A percentile compares a stretch with the other conserved stretches of the same genome.
Conservation (phyloP, 1,140 invertebrate genomes). For the Paraescarpia echinospica region DNA sequence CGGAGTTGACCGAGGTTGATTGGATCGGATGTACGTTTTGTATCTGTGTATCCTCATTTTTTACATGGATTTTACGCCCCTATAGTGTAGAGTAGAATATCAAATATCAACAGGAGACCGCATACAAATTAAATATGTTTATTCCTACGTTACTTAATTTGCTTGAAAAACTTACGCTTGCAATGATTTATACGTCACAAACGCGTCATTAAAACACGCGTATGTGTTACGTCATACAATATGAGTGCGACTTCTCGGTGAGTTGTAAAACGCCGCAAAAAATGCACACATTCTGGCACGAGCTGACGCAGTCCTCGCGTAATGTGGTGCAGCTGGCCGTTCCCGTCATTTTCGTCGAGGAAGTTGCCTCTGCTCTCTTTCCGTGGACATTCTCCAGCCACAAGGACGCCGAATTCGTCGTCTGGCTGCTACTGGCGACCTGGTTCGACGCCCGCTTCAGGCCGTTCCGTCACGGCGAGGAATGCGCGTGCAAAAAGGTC, state of each 20-base stretch:
- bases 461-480: background rate
- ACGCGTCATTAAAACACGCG: background rate
- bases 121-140: too few species aligned
- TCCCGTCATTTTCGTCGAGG: background rate
- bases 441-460: background rate
- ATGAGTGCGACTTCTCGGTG: background rate
- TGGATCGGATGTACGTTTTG: too few species aligned
- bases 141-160: background rate
- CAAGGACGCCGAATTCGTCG: background rate
- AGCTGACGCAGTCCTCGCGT: background rate
- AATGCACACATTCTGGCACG: background rate
- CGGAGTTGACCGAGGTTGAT: too few species aligned
- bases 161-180: background rate
- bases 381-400: background rate
- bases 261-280: background rate
- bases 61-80: too few species aligned
- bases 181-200: background rate
- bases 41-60: too few species aligned
- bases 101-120: too few species aligned
- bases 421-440: background rate
- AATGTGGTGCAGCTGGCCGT: background rate
- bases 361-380: background rate
- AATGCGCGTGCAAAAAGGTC: background rate
- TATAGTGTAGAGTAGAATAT: too few species aligned
- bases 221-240: background rate